These are phyloP conservation scores for Athalia cordata DNA, from an alignment of 2,888 invertebrate species.

Conservation along the genomic window DNA sequence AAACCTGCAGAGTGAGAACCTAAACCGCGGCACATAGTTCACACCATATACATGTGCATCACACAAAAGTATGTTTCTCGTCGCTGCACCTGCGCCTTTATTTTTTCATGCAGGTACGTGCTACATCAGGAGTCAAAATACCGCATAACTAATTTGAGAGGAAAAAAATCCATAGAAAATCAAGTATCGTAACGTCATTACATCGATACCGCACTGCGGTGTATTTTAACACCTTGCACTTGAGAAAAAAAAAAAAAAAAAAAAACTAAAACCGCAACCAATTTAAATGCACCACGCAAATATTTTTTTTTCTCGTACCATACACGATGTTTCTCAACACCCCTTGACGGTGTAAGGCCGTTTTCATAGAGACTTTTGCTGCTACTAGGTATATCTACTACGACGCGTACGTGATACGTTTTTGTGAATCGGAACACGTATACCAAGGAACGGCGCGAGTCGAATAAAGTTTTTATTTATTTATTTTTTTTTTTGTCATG, in stretches of 20 bases:
- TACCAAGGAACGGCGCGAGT: background rate
- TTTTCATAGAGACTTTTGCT: constrained; percentile 27
- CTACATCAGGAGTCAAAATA: too few relatives aligned
- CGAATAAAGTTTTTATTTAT: background rate
- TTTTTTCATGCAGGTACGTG: too few relatives aligned
- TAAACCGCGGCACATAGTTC: too few relatives aligned
- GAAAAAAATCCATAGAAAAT: too few relatives aligned
- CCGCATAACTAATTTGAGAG: too few relatives aligned
- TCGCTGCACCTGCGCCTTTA: too few relatives aligned
- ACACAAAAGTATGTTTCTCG: too few relatives aligned
- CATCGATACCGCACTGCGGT: background rate
- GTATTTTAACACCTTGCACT: background rate
- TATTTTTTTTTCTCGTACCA: constrained; percentile 32
- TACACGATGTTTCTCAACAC: constrained; percentile 27
- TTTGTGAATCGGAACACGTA: constrained; percentile 23
- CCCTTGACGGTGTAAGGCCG: constrained; percentile 32
- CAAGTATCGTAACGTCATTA: too few relatives aligned
- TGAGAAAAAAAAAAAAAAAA: background rate
- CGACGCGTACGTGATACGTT: background rate
- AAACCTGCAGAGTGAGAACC: background rate
- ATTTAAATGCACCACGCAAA: constrained; percentile 34
- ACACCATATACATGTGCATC: too few relatives aligned
- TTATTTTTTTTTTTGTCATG: too few relatives aligned
- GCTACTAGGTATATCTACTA: background rate
- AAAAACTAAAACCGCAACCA: background rate